Evolutionary conservation across 2,113 vertebrate species (phyloP), one percentile per base, ranked within the genome.

Genomic region (Nansenia antarctica): DNA sequence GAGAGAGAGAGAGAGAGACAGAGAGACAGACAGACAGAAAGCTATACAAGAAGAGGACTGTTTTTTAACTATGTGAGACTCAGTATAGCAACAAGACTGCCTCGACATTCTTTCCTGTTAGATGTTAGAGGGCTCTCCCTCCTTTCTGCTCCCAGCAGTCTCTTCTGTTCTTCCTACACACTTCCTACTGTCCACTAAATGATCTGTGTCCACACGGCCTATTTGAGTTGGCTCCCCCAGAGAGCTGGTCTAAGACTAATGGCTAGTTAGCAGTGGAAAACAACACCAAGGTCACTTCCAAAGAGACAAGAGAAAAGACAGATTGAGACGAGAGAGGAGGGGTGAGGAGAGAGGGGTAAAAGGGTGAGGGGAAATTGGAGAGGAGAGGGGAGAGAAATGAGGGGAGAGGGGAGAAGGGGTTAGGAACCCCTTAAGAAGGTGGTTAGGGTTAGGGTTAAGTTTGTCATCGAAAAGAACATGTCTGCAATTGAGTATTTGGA

Each of bases 181-280:
- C 27, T 71, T 20, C 32, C 32, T 29, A 39, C 22, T 65, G 63
- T 60, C 53, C 57, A 47, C 67, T 42, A 61, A 52, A 11, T 30
- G 9, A 37, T 34, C 14, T 15, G 15, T 72, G 31, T 57, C 37
- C 52, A 22, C 12, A 59, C 24, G 42, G 27, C 73, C 7, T 77
- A 62, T 83, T 81, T 80, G 39, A 32, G 22, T 73, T 9, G 45
- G 66, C 62, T 69, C 67, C 69, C 15, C 20, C 14, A 30, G 31
- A 32, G 64, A n/a, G 3, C 14, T 62, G 24, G 62, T 61, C 12
- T n/a, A 12, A n/a, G 27, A 63, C 34, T 69, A 62, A 45, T 54
- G 55, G 55, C 22, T 62, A 42, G 62, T 67, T 30, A 62, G 53
- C 42, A 55, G 58, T 54, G 14, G 11, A 52, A 68, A 60, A 55